phyloP scores from a whole-genome alignment of 2,888 invertebrate genomes.

The Drosophila silvestris region DNA sequence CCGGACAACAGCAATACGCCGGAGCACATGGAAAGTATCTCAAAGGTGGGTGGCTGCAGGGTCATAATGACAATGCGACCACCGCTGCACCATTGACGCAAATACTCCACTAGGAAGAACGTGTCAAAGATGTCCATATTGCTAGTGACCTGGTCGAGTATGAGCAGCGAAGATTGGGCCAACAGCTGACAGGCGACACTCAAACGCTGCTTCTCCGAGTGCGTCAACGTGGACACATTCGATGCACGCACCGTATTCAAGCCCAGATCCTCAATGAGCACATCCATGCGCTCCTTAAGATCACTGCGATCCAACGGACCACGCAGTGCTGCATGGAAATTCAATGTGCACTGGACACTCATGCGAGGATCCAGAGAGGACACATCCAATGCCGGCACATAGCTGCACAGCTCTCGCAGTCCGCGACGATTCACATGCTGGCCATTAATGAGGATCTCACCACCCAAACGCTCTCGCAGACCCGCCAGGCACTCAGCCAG shows the following conservation, averaged over 20 bases:
- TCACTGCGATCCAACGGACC: constrained; percentile 86
- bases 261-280: constrained; percentile 95
- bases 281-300: constrained; percentile 92
- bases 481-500: constrained; percentile 95
- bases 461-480: constrained; percentile 88
- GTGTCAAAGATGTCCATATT: constrained; percentile 95
- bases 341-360: constrained; percentile 95
- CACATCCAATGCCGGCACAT: constrained; percentile 83
- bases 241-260: constrained; percentile 95
- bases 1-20: constrained; percentile 93
- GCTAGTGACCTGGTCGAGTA: constrained; percentile 92
- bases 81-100: constrained; percentile 92
- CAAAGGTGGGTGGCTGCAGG: constrained; percentile 96
- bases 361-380: constrained; percentile 88
- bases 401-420: constrained; percentile 90
- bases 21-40: constrained; percentile 95
- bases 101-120: constrained; percentile 96
- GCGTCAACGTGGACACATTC: constrained; percentile 93
- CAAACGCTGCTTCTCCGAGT: constrained; percentile 94
- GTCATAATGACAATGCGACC: constrained; percentile 95
- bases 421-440: constrained; percentile 91
- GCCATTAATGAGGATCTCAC: constrained; percentile 95
- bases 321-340: constrained; percentile 91
- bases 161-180: constrained; percentile 93
- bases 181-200: constrained; percentile 96